A percentile compares a stretch with the other conserved stretches of the same genome.
Conservation (phyloP, 2,888 invertebrate species). For the Psococerastis gibbosa region DNA sequence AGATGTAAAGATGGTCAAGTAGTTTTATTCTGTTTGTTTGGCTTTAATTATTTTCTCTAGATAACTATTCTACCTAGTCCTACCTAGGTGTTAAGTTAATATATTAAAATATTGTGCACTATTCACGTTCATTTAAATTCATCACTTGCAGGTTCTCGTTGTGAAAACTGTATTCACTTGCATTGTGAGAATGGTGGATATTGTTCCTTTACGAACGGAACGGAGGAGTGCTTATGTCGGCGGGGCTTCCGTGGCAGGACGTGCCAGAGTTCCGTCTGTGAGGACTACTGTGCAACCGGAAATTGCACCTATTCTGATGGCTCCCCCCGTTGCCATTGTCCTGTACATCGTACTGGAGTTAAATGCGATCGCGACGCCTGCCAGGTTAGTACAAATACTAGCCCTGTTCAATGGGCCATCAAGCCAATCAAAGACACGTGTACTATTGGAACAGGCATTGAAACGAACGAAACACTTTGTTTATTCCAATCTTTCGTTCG, state of each 20-base stretch:
- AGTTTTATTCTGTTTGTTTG: too few species aligned
- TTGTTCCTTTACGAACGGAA: constrained; percentile 28
- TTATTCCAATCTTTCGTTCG: too few species aligned
- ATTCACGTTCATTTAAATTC: too few species aligned
- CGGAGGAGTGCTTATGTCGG: constrained; percentile 34
- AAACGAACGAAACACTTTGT: too few species aligned
- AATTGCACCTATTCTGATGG: constrained; percentile 24
- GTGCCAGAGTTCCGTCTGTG: constrained; percentile 30
- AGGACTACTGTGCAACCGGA: constrained; percentile 26
- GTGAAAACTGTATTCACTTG: constrained; percentile 36
- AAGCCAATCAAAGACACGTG: too few species aligned
- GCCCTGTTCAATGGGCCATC: too few species aligned
- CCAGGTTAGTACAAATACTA: constrained; percentile 30
- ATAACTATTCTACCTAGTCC: too few species aligned
- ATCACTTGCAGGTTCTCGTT: constrained; percentile 29
- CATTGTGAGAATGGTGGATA: constrained; percentile 41
- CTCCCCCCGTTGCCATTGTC: constrained; percentile 28
- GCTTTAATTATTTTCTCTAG: too few species aligned
- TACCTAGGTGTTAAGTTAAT: too few species aligned
- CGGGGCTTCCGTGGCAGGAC: constrained; percentile 31
- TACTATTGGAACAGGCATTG: too few species aligned
- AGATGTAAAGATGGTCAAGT: too few species aligned
- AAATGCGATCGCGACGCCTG: constrained; percentile 40
- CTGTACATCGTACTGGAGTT: constrained; percentile 33
- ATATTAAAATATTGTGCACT: too few species aligned